Evolutionary conservation across 2,888 invertebrate species (phyloP).

Genomic region (Rotaria macrura): DNA sequence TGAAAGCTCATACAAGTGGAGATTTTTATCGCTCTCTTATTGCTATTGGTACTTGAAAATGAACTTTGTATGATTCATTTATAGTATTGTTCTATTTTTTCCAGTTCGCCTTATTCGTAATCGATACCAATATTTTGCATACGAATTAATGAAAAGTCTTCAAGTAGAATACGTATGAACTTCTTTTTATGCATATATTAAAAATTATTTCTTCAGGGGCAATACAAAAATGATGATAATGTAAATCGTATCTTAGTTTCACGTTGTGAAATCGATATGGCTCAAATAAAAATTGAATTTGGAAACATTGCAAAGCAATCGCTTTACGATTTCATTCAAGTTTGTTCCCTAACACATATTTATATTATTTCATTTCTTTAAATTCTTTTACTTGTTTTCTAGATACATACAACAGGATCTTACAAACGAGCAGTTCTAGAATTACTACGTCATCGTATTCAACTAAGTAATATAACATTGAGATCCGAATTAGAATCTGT

Average conservation of each 20-base stretch:
- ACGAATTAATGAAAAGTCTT: slow-evolving; percentile 40
- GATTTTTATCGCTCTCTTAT: slow-evolving; percentile 46
- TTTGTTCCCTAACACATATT: not conserved
- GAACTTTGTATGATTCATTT: too few species aligned
- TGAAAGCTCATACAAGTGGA: slow-evolving; percentile 48
- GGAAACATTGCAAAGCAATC: slow-evolving; percentile 35
- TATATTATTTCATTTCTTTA: not conserved
- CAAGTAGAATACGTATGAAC: slow-evolving; percentile 34
- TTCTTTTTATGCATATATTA: not conserved
- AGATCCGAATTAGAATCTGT: not conserved
- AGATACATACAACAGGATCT: not conserved
- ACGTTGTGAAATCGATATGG: slow-evolving; percentile 47
- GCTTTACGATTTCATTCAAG: not conserved
- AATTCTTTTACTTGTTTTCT: not conserved
- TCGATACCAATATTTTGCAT: slow-evolving; percentile 43
- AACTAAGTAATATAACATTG: not conserved
- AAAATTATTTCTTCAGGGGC: slow-evolving; percentile 39
- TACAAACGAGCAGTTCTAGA: not conserved
- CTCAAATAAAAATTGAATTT: slow-evolving; percentile 48
- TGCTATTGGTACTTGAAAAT: slow-evolving; percentile 41
- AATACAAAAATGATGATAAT: slow-evolving; percentile 46
- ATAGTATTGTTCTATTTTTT: too few species aligned
- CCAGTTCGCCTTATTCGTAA: not conserved
- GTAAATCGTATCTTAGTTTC: slow-evolving; percentile 44
- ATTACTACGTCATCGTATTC: not conserved